Evolutionary conservation across 2,888 invertebrate species (phyloP), one percentile per base, ranked within the genome.

Genomic region (Apamea sordens): DNA sequence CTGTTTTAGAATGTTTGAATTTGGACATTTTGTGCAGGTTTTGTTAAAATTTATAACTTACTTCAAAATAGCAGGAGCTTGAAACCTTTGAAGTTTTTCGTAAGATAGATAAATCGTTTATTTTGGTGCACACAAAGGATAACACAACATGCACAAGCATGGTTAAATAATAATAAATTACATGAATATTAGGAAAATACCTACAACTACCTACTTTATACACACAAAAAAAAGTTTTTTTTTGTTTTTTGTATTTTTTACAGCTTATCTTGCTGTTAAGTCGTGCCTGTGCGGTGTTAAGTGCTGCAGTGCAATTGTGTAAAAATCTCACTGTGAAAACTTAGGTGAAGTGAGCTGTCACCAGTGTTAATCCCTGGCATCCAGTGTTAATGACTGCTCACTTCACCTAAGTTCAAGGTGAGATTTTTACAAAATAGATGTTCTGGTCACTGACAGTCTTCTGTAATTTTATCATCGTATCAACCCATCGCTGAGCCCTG

Each of bases 1-100:
- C 76, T 61, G 83, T 81, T 87, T 77, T 63, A 13, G 44, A 74
- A 80, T 64, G 61, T 76, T 76, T 78, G 32, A 3, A 67, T 71
- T 76, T 47, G 15, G 53, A 56, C 6, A 65, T 50, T 73, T 63
- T 65, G 4, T 79, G 72, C 21, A 41, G 32, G 18, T 67, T 79
- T 79, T 63, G 15, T 24, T 63, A 44, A 0, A 28, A 47, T 53
- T 47, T 64, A 5, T 44, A 13, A 41, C 7, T 47, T 56, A 24
- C 8, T 65, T 65, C 21, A 32, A 64, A 79, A 68, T 41, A 36
- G 15, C 13, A 59, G 18, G 32, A 8, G 1, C 21, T 76, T 47
- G 32, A 0, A 41, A 11, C 18, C 0, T 24, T 59, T 32, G n/a
- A 1, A 1, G n/a, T n/a, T n/a, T 59, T 59, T 59, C n/a, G 56